Evolutionary conservation across 2,888 invertebrate species (phyloP).

Genomic region (Nezara viridula): DNA sequence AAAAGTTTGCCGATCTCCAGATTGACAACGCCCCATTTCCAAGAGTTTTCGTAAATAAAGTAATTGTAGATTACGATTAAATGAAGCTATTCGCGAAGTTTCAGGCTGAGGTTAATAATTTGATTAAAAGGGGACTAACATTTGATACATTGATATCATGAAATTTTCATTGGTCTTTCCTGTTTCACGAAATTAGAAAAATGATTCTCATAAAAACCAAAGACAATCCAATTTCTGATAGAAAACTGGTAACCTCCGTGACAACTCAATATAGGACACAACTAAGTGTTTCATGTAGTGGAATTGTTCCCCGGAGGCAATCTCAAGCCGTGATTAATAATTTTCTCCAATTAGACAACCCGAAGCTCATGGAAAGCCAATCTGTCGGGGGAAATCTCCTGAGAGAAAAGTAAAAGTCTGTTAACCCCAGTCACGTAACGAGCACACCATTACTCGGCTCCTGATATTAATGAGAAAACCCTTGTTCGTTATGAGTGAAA

Average conservation of each 20-base stretch:
- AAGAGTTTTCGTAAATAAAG: too few species aligned
- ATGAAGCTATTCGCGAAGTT: too few species aligned
- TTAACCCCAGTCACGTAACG: conserved; percentile 44
- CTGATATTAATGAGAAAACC: conserved; percentile 46
- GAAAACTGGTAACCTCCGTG: neutral
- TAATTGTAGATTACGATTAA: too few species aligned
- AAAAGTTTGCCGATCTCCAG: too few species aligned
- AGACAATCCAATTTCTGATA: neutral
- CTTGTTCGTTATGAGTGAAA: conserved; percentile 46
- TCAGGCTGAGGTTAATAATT: too few species aligned
- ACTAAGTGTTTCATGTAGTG: neutral
- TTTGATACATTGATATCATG: too few species aligned
- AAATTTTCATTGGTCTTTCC: too few species aligned
- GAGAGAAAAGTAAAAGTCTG: conserved; percentile 41
- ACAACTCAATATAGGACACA: neutral
- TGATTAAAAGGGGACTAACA: too few species aligned
- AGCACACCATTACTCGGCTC: neutral
- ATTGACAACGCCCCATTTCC: too few species aligned
- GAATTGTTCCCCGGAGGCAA: neutral
- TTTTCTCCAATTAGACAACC: conserved; percentile 18
- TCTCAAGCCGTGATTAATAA: conserved; percentile 35
- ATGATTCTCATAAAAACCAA: neutral
- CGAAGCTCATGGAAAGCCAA: conserved; percentile 27
- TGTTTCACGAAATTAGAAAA: too few species aligned
- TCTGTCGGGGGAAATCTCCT: neutral